A percentile compares a stretch with the other conserved stretches of the same genome.
Conservation (phyloP, 2,113 vertebrate genomes). For the Saimiri boliviensis region DNA sequence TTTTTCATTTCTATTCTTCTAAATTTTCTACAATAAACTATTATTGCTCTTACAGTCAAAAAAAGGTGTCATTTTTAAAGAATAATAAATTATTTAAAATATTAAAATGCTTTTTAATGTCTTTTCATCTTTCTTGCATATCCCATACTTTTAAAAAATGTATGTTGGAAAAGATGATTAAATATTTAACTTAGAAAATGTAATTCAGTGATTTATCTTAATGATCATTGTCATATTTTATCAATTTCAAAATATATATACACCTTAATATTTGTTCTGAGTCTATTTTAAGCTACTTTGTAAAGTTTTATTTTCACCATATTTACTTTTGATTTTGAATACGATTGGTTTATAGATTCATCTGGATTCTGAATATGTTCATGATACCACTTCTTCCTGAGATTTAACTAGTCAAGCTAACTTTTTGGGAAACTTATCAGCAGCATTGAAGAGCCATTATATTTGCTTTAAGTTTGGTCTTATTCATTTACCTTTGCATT, state of each 20-base stretch:
- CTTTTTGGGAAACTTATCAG: constrained; percentile 67
- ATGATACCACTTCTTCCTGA: constrained; percentile 41
- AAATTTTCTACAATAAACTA: not conserved
- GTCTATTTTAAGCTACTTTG: not conserved
- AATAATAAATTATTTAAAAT: too few species aligned
- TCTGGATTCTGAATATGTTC: constrained; percentile 39
- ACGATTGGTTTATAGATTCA: not conserved
- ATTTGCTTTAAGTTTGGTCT: constrained; percentile 50
- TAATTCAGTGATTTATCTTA: not conserved
- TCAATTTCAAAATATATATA: too few species aligned
- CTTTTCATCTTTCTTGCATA: not conserved
- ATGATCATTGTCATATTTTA: not conserved
- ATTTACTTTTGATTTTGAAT: not conserved
- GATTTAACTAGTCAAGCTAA: constrained; percentile 63
- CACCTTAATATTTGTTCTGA: not conserved
- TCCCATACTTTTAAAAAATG: not conserved
- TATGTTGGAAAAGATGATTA: not conserved
- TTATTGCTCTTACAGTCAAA: not conserved
- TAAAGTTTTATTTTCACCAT: not conserved
- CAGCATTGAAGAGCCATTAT: constrained; percentile 8
- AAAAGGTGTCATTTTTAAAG: not conserved
- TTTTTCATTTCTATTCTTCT: not conserved
- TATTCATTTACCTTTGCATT: constrained; percentile 67
- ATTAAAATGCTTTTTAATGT: not conserved
- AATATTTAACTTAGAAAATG: constrained; percentile 21